Conservation (phyloP, 2,888 invertebrate species). For the Scaptomyza tumidula region DNA sequence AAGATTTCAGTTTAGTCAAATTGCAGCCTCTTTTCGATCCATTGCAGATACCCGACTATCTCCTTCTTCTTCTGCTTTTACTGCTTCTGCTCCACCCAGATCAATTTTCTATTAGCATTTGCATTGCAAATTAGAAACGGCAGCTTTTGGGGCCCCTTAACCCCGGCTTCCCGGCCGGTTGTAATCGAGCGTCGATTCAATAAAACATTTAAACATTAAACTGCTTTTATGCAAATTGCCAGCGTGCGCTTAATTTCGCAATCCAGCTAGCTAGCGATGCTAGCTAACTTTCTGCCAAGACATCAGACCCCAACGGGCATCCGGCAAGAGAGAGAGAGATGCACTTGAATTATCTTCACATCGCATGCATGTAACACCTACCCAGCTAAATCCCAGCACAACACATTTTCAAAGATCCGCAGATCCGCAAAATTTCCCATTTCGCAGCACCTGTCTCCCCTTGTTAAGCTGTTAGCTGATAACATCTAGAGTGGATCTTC, state of each 20-base stretch:
- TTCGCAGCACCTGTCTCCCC: slow-evolving; percentile 23
- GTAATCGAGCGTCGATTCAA: slow-evolving; percentile 79
- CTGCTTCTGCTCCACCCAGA: slow-evolving; percentile 8
- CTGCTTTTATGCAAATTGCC: slow-evolving; percentile 82
- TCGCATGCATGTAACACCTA: slow-evolving; percentile 77
- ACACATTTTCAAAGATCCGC: neutral
- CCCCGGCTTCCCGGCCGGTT: neutral
- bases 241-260: slow-evolving; percentile 76
- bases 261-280: slow-evolving; percentile 23
- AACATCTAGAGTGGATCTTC: slow-evolving; percentile 71
- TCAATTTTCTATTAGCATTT: slow-evolving; percentile 52
- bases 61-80: neutral
- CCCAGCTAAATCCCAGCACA: slow-evolving; percentile 25
- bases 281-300: neutral
- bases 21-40: slow-evolving; percentile 50
- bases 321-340: slow-evolving; percentile 49
- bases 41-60: slow-evolving; percentile 20
- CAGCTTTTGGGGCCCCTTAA: slow-evolving; percentile 28
- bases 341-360: slow-evolving; percentile 70
- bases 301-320: slow-evolving; percentile 35
- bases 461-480: slow-evolving; percentile 33
- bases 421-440: neutral
- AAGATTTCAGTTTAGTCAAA: slow-evolving; percentile 74
- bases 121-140: slow-evolving; percentile 76
- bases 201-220: slow-evolving; percentile 82